Evolutionary conservation across 1,140 invertebrate genomes (phyloP), one percentile per base, ranked within the genome.

Genomic region (Hypothenemus hampei): DNA sequence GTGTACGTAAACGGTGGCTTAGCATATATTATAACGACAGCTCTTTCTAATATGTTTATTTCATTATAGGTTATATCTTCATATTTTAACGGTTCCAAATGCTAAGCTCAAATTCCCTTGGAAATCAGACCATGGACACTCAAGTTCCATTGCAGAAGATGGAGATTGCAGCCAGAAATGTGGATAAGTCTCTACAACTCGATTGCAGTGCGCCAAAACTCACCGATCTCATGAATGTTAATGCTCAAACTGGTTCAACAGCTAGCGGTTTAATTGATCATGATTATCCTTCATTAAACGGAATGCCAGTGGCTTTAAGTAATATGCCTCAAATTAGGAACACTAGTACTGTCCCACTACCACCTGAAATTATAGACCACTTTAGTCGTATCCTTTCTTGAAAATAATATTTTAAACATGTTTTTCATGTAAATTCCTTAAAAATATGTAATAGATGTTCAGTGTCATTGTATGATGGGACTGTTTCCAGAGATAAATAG

Each of bases 401-500:
- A 29, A 29, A 6, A 43, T 23, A 19, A 21, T 43, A 43, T 21
- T 7, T n/a, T 29, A 29, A 29, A 29, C 6, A 6, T 29, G 6
- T 29, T n/a, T 29, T 29, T 29, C 26, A 6, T 29, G 26, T n/a
- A 6, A 29, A 29, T 29, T 22, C 21, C 40, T 43, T 43, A 43
- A 43, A 22, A 4, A 43, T 4, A 43, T 37, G 46, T 26, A 49
- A 55, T 65, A 92, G 89, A 90, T 78, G 86, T 93, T 77, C 91
- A 95, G 73, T 93, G 87, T 63, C 91, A 95, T 68, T 96, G 91
- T 69, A 84, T 90, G 74, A 97, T 97, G 89, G 96, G 96, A 4
- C 72, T 98, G 4, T 97, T 98, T 76, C 87, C 93, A 50, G 93
- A 96, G 70, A 96, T 99, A 61, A 87, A 85, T 20, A 79, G 96